Conservation (phyloP, 1,140 invertebrate genomes). For the Saccostrea cuccullata region DNA sequence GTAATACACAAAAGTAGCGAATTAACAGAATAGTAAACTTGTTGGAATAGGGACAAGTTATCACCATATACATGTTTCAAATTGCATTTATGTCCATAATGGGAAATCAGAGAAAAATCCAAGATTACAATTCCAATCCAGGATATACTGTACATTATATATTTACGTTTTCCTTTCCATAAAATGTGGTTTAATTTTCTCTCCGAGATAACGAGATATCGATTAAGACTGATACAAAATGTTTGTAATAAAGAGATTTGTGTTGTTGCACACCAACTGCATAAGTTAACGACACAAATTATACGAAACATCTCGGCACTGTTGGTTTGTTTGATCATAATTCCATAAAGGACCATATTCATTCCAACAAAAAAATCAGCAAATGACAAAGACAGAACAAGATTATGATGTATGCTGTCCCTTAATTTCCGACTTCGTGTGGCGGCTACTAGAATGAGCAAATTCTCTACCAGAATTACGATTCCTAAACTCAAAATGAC, state of each 20-base stretch:
- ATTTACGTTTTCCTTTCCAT: neutral
- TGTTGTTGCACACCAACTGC: neutral
- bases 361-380: neutral
- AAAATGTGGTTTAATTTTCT: neutral
- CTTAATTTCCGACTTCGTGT: neutral
- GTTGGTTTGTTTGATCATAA: neutral
- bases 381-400: neutral
- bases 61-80: neutral
- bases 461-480: neutral
- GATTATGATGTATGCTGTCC: neutral
- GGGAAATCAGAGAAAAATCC: neutral
- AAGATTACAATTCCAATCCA: neutral
- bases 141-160: neutral
- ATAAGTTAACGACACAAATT: neutral
- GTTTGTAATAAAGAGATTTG: neutral
- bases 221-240: neutral
- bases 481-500: neutral
- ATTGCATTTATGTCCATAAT: neutral
- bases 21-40: neutral
- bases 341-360: neutral
- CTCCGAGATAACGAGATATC: neutral
- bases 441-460: neutral
- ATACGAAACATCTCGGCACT: neutral
- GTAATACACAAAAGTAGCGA: neutral
- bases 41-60: neutral